Evolutionary conservation across 1,140 invertebrate genomes (phyloP).

Genomic region (Macrosteles quadrilineatus): DNA sequence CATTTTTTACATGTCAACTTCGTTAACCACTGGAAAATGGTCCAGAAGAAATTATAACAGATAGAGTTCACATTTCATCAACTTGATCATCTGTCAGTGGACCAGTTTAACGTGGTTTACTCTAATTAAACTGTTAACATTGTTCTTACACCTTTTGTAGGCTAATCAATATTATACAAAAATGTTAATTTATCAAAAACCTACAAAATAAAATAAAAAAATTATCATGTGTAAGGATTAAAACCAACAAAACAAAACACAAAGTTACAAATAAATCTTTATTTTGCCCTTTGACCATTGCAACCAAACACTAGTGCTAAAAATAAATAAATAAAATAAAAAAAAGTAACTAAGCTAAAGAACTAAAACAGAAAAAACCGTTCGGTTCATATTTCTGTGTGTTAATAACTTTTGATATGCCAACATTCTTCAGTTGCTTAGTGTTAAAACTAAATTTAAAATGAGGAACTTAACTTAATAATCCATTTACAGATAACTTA

Average conservation of each 20-base stretch:
- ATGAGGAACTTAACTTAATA: conserved; percentile 5
- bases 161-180: too few species aligned
- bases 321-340: neutral
- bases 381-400: neutral
- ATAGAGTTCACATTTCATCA: too few species aligned
- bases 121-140: too few species aligned
- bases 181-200: too few species aligned
- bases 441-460: neutral
- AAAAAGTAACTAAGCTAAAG: conserved; percentile 5
- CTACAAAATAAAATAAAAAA: neutral
- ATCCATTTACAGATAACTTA: conserved; percentile 7
- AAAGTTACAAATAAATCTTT: conserved; percentile 2
- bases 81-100: too few species aligned
- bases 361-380: conserved; percentile 9
- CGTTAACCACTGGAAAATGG: too few species aligned
- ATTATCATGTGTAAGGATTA: neutral
- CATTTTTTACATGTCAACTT: too few species aligned
- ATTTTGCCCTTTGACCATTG: conserved; percentile 23
- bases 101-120: too few species aligned
- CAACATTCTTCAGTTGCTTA: conserved; percentile 13
- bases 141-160: too few species aligned
- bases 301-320: conserved; percentile 20
- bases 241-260: conserved; percentile 5
- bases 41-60: too few species aligned
- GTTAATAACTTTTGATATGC: conserved; percentile 17